Conservation (phyloP, 2,113 vertebrate species). For the Clarias macrocephalus region DNA sequence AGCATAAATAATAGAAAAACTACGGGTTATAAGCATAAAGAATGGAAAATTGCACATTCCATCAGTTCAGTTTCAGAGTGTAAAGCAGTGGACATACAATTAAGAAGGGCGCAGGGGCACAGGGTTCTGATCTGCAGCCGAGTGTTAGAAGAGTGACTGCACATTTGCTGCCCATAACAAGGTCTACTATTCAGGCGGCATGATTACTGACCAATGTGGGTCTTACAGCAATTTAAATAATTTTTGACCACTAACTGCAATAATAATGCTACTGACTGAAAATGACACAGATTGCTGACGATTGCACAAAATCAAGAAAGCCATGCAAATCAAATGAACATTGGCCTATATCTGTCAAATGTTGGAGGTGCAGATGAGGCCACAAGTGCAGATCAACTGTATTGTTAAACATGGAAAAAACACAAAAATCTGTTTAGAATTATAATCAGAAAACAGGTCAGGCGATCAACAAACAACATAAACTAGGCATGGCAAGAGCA, state of each 20-base stretch:
- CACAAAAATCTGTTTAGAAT: no score
- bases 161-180: not conserved
- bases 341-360: not conserved
- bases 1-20: not conserved
- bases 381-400: no score
- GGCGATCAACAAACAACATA: no score
- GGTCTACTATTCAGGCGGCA: not conserved
- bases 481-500: no score
- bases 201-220: not conserved
- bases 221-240: not conserved
- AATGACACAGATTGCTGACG: not conserved
- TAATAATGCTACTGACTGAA: not conserved
- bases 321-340: not conserved
- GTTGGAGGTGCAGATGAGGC: no score
- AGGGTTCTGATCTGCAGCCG: not conserved
- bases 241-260: not conserved
- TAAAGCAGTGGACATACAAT: not conserved
- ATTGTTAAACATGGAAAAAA: no score
- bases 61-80: not conserved
- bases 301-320: not conserved
- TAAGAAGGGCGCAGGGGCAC: not conserved
- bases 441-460: no score
- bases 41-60: not conserved
- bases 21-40: not conserved
- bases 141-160: not conserved